Base-by-base conservation (phyloP, 2,113 vertebrate genomes). In the Coptodon rendalli region DNA sequence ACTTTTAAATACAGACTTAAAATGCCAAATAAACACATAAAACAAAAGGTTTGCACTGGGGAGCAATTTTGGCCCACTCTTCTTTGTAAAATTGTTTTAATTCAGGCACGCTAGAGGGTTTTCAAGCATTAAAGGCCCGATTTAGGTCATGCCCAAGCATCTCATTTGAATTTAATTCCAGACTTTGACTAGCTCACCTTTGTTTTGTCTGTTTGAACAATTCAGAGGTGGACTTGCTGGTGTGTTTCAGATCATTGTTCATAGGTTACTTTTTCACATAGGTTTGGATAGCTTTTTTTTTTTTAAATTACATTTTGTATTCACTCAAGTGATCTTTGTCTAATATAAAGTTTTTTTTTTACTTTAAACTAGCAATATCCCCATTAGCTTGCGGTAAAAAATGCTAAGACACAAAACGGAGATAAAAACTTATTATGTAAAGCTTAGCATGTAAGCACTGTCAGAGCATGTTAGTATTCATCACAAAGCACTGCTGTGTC, bases 41-140 rank as follows among this genome's bases (percentile, higher is more conserved):
- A 48, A 29, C 24, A 7, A 48, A 48, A 48, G 14, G 24, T 76
- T 48, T 76, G 9, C 40, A 76, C 61, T 38, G 2, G 61, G 34
- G 61, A 68, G 19, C 34, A 68, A 38, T 68, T 68, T 22, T 22
- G 61, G 61, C 19, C 19, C 34, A 38, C 34, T 68, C 19, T 38
- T 68, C 34, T 68, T 38, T 68, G 61, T n/a, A 66, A 34, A 66
- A 66, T 22, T 66, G 61, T 68, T 68, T 68, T 38, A 68, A 66
- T 38, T 68, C 34, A 38, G 61, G 6, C 19, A 68, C 3, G 4
- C 11, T 68, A 68, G 61, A 68, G 61, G 11, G 34, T 22, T 68
- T 38, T 38, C 61, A 68, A 68, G 34, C 6, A 22, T 38, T 68
- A 68, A 68, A 68, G 34, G 61, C 6, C 34, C 1, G 3, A 38